These are phyloP conservation scores for Apodemus agrarius DNA, from an alignment of 2,797 vertebrate genomes.

Conservation along the genomic window DNA sequence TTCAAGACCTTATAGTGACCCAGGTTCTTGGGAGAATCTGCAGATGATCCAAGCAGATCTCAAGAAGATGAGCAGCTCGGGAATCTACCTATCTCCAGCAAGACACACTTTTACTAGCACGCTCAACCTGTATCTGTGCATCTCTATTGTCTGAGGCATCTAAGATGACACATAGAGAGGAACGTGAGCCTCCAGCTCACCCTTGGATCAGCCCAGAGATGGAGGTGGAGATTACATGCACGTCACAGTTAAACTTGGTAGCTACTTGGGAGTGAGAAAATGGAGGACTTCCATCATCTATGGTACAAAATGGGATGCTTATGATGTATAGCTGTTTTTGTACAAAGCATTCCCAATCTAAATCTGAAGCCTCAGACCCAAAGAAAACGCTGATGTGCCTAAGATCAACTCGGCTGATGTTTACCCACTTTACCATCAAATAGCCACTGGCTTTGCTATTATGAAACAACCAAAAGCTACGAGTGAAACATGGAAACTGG, in stretches of 20 bases:
- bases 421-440: neutral
- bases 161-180: neutral
- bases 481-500: neutral
- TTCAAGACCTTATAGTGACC: neutral
- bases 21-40: neutral
- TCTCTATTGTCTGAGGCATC: neutral
- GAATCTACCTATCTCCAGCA: neutral
- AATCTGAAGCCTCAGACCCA: neutral
- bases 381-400: neutral
- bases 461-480: neutral
- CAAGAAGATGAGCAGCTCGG: neutral
- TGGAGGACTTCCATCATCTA: fast-evolving
- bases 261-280: too few species aligned
- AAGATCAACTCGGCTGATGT: neutral
- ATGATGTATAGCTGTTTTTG: neutral
- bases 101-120: neutral
- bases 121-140: neutral
- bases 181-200: fast-evolving
- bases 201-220: neutral
- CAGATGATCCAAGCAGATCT: neutral
- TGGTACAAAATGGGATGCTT: neutral
- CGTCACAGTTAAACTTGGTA: neutral
- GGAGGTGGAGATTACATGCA: neutral
- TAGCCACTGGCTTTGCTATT: neutral
- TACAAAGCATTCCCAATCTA: neutral